These are phyloP conservation scores for Hapalemur alaotrensis DNA, from an alignment of 2,797 vertebrate species.

Conservation along the genomic window DNA sequence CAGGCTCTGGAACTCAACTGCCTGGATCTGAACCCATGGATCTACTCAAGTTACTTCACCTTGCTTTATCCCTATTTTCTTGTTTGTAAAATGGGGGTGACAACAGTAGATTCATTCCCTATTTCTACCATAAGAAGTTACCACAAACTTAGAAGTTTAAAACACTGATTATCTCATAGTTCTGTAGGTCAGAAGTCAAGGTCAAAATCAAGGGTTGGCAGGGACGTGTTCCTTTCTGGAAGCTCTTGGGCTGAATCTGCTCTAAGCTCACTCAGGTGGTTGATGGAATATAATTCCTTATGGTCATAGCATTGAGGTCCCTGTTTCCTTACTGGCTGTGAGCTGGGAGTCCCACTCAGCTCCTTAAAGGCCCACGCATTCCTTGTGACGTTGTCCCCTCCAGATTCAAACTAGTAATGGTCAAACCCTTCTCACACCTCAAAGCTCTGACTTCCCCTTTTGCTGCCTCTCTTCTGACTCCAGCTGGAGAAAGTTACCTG, in stretches of 20 bases:
- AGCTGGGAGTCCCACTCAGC: not conserved
- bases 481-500: not conserved
- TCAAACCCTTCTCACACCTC: not conserved
- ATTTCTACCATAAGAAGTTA: not conserved
- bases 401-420: not conserved
- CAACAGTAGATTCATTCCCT: not conserved
- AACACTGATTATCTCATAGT: not conserved
- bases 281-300: not conserved
- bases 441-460: not conserved
- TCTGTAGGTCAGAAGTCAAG: not conserved
- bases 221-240: not conserved
- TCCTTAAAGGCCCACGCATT: not conserved
- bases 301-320: not conserved
- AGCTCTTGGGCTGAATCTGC: not conserved
- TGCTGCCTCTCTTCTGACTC: not conserved
- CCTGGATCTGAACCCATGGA: not conserved
- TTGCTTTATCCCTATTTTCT: not conserved
- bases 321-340: not conserved
- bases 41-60: not conserved
- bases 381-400: not conserved
- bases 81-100: not conserved
- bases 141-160: not conserved
- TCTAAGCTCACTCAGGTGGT: not conserved
- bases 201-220: not conserved
- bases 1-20: not conserved